These are phyloP conservation scores for Acanthurus tractus DNA, from an alignment of 2,797 vertebrate genomes.

Conservation along the genomic window DNA sequence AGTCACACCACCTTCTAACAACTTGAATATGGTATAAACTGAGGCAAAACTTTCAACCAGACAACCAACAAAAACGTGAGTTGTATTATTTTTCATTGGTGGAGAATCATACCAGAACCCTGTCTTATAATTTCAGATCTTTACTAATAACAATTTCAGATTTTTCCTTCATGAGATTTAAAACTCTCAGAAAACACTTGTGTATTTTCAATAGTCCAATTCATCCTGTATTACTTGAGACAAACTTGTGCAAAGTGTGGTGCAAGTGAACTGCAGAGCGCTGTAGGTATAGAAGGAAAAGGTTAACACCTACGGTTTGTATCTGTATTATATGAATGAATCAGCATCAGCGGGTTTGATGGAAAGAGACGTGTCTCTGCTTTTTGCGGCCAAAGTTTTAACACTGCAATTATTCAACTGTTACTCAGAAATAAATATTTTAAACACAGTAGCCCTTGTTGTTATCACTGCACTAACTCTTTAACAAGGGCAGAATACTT, in stretches of 20 bases:
- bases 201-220: no score
- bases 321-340: background rate
- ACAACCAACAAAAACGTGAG: slow-evolving; percentile 51
- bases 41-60: slow-evolving; percentile 1
- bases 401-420: background rate
- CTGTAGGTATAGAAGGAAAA: no score
- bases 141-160: no score
- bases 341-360: background rate
- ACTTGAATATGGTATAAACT: slow-evolving; percentile 68
- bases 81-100: background rate
- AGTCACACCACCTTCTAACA: slow-evolving; percentile 13
- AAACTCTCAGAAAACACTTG: no score
- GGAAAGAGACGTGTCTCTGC: background rate
- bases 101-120: no score
- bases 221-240: no score
- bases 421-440: slow-evolving; percentile 24
- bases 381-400: slow-evolving; percentile 1
- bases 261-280: no score
- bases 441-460: slow-evolving; percentile 23
- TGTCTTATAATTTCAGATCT: no score
- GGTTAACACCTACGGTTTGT: background rate
- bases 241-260: no score
- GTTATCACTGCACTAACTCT: slow-evolving; percentile 11
- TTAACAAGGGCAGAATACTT: background rate
- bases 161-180: no score